A percentile compares a stretch with the other conserved stretches of the same genome.
These are phyloP conservation scores for Xylocopa sonorina DNA, from an alignment of 1,140 invertebrate genomes.

Conservation along the genomic window DNA sequence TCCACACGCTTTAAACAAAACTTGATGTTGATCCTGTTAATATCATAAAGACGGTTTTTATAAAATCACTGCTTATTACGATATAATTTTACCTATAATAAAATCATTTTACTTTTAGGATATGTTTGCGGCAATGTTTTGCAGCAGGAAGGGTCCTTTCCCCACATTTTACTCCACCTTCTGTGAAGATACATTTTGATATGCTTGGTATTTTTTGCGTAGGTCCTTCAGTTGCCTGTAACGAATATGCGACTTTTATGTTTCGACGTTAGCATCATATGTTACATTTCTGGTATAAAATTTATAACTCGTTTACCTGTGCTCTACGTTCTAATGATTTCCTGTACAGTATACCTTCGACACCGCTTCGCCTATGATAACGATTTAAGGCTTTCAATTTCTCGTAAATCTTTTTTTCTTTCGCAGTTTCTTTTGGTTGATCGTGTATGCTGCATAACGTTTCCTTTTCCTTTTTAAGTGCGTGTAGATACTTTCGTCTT, in stretches of 20 bases:
- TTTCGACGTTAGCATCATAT: constrained; percentile 13
- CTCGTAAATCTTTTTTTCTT: constrained; percentile 89
- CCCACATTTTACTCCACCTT: constrained; percentile 90
- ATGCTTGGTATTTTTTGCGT: constrained; percentile 81
- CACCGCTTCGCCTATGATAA: constrained; percentile 89
- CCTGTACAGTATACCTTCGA: constrained; percentile 91
- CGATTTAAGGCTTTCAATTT: constrained; percentile 91
- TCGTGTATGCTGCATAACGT: constrained; percentile 90
- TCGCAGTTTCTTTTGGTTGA: constrained; percentile 86
- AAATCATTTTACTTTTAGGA: constrained; percentile 85
- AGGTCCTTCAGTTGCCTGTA: constrained; percentile 82
- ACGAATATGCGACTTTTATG: constrained; percentile 18
- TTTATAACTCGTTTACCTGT: constrained; percentile 79
- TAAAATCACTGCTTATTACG: not conserved
- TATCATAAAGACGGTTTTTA: constrained; percentile 10
- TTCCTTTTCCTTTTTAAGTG: constrained; percentile 90
- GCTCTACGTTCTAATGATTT: constrained; percentile 90
- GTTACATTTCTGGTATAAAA: not conserved
- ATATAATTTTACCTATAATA: constrained; percentile 31
- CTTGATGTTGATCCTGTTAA: constrained; percentile 85
- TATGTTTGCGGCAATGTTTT: constrained; percentile 92
- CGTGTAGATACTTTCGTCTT: constrained; percentile 88
- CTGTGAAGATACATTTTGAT: constrained; percentile 88
- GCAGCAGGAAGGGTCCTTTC: constrained; percentile 88
- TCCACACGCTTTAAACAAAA: constrained; percentile 89